Conservation (phyloP, 2,113 vertebrate genomes). For the Pterocles gutturalis region DNA sequence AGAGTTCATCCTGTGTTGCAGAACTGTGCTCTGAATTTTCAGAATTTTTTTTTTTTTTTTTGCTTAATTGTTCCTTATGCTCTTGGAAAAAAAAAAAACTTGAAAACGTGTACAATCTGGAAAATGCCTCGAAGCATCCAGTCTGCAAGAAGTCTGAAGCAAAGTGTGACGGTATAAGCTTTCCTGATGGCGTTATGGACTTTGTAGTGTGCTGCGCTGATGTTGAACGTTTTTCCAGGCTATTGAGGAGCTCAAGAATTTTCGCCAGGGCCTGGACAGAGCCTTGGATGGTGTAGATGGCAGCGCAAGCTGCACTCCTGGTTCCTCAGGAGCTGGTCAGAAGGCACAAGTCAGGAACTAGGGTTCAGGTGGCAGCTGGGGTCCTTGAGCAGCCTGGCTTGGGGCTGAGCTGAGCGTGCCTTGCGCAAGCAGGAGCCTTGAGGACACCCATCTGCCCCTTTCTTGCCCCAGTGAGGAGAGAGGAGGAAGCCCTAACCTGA, state of each 20-base stretch:
- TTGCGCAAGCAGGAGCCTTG: neutral
- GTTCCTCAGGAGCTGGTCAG: neutral
- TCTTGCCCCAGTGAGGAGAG: neutral
- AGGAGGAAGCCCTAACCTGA: neutral
- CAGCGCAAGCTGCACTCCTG: neutral
- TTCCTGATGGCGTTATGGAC: neutral
- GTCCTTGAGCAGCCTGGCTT: neutral
- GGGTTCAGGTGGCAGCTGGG: neutral
- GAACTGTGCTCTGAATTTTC: neutral
- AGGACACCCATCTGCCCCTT: neutral
- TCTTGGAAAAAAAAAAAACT: neutral
- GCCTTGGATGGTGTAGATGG: neutral
- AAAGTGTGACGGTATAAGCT: neutral
- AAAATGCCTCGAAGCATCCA: neutral
- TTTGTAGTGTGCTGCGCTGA: neutral
- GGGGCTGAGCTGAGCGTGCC: neutral
- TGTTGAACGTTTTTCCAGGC: neutral
- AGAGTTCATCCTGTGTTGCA: neutral
- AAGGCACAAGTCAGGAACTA: neutral
- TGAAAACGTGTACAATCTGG: neutral
- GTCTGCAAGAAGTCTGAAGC: neutral
- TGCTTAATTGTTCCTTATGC: neutral
- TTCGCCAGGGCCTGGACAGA: neutral
- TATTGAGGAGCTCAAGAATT: neutral
- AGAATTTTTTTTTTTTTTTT: neutral